phyloP scores from a whole-genome alignment of 2,888 invertebrate species.

The Calliopum simillimum region DNA sequence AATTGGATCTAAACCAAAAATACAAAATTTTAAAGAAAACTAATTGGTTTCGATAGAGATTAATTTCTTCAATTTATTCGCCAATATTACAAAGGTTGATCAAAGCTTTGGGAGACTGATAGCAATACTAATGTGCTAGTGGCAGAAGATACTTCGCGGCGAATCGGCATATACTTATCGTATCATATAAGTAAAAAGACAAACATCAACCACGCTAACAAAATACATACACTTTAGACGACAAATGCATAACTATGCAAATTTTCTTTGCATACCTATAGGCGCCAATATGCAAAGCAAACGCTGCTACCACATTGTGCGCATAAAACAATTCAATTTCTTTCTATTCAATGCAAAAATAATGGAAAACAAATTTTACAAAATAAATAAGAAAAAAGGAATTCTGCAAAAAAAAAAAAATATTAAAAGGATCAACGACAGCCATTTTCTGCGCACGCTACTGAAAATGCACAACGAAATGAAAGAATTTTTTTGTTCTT shows the following conservation, averaged over 20 bases:
- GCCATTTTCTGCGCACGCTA: background rate
- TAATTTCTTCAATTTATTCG: no score
- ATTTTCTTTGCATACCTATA: background rate
- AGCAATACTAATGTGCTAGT: no score
- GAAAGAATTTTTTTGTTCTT: conserved; percentile 20
- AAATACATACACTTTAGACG: no score
- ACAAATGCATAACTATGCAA: conserved; percentile 14
- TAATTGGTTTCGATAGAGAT: no score
- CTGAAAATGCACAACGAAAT: conserved; percentile 17
- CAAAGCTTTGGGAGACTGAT: no score
- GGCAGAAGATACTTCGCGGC: no score
- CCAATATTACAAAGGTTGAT: no score
- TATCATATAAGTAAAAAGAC: no score
- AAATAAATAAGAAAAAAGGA: background rate
- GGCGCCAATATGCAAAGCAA: conserved; percentile 3
- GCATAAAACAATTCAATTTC: conserved; percentile 29
- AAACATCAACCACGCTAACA: no score
- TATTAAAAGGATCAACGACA: background rate
- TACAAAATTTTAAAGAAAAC: no score
- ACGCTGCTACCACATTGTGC: background rate
- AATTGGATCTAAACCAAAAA: no score
- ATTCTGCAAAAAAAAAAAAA: background rate
- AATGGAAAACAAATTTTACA: conserved; percentile 30
- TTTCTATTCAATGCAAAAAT: conserved; percentile 29
- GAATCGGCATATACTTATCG: no score